A percentile compares a stretch with the other conserved stretches of the same genome.
Evolutionary conservation across 2,797 vertebrate genomes (phyloP).

Genomic region (Enteromius paludinosus): DNA sequence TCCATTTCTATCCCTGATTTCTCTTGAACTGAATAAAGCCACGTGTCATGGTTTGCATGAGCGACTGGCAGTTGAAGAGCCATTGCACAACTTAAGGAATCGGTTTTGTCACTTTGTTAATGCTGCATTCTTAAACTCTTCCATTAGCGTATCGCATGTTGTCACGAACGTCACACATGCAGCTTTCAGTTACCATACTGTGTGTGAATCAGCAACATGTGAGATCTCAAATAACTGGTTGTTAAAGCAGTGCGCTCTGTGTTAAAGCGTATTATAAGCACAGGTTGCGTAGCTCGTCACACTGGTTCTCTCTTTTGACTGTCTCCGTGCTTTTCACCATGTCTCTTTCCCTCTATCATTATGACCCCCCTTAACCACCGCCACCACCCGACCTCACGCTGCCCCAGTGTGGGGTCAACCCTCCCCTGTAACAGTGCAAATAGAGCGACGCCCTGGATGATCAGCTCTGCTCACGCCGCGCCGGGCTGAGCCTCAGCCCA

Average conservation of each 20-base stretch:
- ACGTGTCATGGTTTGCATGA: neutral
- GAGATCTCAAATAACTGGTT: neutral
- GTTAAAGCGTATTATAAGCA: neutral
- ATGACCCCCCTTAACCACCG: neutral
- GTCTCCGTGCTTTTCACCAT: neutral
- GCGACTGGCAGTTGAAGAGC: neutral
- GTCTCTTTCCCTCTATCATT: neutral
- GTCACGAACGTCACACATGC: neutral
- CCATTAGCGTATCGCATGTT: neutral
- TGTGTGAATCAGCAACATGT: slow-evolving; percentile 4
- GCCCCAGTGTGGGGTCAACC: slow-evolving; percentile 7
- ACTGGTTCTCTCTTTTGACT: neutral
- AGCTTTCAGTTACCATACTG: neutral
- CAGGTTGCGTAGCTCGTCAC: neutral
- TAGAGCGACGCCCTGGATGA: slow-evolving; percentile 48
- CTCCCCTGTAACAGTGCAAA: slow-evolving; percentile 57
- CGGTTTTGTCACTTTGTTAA: neutral
- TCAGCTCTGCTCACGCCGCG: slow-evolving; percentile 33
- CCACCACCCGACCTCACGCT: neutral
- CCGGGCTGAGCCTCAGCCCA: slow-evolving; percentile 70
- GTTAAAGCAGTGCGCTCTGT: neutral
- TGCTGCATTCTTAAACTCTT: neutral
- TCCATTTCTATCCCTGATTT: neutral
- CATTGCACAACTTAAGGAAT: neutral
- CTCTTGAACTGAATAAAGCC: neutral